Conservation (phyloP, 2,888 invertebrate genomes). For the Pycnomerus fuliginosus region DNA sequence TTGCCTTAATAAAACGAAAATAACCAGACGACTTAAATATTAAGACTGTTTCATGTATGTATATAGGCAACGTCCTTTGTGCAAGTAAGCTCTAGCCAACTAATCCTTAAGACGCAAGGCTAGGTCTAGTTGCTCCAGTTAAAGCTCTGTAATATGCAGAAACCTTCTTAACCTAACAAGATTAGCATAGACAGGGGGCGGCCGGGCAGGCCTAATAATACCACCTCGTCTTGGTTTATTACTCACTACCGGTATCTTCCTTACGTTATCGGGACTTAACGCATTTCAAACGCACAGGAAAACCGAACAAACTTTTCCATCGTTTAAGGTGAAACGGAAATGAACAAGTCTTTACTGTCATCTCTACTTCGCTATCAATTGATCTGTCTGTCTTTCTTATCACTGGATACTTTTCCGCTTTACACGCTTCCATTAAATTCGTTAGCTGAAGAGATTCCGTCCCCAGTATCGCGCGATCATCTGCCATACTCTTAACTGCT, state of each 20-base stretch:
- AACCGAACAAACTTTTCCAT: constrained; percentile 27
- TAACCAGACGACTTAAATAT: constrained; percentile 47
- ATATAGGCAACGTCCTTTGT: constrained; percentile 47
- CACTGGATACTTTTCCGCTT: constrained; percentile 50
- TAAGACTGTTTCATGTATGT: constrained; percentile 37
- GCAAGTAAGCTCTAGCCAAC: constrained; percentile 55
- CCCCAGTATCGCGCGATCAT: constrained; percentile 40
- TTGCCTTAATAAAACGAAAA: constrained; percentile 48
- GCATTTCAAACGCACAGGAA: constrained; percentile 28
- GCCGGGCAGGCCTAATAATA: constrained; percentile 52
- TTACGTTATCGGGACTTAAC: constrained; percentile 25
- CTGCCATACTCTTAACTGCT: constrained; percentile 27
- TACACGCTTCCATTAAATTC: constrained; percentile 51
- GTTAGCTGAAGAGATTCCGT: constrained; percentile 38
- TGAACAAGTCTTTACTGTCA: constrained; percentile 49
- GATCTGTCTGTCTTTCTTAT: constrained; percentile 53
- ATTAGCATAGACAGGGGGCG: constrained; percentile 66
- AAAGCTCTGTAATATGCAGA: constrained; percentile 70
- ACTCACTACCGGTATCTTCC: constrained; percentile 25
- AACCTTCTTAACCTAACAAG: constrained; percentile 74
- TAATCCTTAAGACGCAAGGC: constrained; percentile 64
- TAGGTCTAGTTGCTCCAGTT: constrained; percentile 51
- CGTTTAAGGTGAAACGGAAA: constrained; percentile 44
- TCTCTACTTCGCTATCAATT: constrained; percentile 50
- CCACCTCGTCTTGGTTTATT: constrained; percentile 40